Evolutionary conservation across 2,113 vertebrate species (phyloP).

Genomic region (Mus pahari): DNA sequence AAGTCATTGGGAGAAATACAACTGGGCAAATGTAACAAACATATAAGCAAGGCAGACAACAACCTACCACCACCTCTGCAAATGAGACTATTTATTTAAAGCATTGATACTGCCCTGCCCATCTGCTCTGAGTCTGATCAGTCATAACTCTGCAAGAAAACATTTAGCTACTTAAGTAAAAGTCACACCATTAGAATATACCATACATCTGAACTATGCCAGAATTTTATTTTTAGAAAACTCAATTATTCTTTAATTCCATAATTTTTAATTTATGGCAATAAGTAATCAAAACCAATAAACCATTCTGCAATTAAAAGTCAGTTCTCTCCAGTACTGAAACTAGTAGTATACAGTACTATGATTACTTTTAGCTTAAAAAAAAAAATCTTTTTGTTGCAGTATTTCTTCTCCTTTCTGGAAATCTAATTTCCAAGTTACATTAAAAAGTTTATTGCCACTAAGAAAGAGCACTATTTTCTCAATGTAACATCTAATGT

Average conservation of each 20-base stretch:
- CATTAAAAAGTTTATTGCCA: constrained; percentile 38
- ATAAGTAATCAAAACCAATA: constrained; percentile 59
- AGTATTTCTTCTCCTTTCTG: constrained; percentile 42
- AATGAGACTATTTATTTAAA: constrained; percentile 82
- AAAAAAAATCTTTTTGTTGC: constrained; percentile 43
- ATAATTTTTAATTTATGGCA: constrained; percentile 57
- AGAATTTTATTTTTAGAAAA: constrained; percentile 72
- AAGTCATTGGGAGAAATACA: not conserved
- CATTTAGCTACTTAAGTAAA: constrained; percentile 86
- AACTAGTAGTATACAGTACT: constrained; percentile 80
- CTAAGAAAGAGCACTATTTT: constrained; percentile 65
- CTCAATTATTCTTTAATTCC: constrained; percentile 60
- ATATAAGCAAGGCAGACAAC: constrained; percentile 85
- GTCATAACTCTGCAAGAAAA: constrained; percentile 88
- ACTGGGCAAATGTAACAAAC: constrained; percentile 59
- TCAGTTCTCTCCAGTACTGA: constrained; percentile 71
- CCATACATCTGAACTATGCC: constrained; percentile 81
- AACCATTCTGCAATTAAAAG: constrained; percentile 73
- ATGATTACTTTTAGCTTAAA: constrained; percentile 64
- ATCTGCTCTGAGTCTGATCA: constrained; percentile 94
- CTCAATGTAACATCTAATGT: constrained; percentile 25
- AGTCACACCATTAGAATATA: constrained; percentile 81
- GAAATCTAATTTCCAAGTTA: constrained; percentile 71
- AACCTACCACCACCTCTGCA: constrained; percentile 92
- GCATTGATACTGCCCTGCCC: constrained; percentile 91